Evolutionary conservation across 2,797 vertebrate species (phyloP).

Genomic region (Sparidentex hasta): DNA sequence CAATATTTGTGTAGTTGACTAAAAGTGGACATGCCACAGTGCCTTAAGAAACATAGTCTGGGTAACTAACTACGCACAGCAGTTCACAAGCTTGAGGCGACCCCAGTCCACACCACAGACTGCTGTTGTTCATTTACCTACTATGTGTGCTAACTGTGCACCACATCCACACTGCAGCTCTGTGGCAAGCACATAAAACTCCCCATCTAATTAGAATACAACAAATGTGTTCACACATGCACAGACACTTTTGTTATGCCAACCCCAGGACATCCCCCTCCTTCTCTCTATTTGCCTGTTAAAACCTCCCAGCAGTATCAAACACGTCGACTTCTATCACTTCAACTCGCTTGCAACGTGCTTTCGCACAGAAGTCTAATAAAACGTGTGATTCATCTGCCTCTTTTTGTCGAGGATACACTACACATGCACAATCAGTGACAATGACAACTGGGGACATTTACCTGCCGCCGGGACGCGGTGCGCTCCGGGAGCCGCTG

Average conservation of each 20-base stretch:
- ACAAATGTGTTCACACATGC: slow-evolving; percentile 61
- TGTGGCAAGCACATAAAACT: slow-evolving; percentile 56
- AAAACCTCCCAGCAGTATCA: slow-evolving; percentile 12
- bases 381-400: not conserved
- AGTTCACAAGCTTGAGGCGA: slow-evolving; percentile 53
- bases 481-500: slow-evolving; percentile 79
- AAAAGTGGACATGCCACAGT: slow-evolving; percentile 46
- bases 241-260: slow-evolving; percentile 57
- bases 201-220: slow-evolving; percentile 61
- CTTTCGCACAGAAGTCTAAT: slow-evolving; percentile 8
- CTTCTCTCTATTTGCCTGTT: slow-evolving; percentile 24
- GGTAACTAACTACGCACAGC: slow-evolving; percentile 44
- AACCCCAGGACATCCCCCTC: slow-evolving; percentile 34
- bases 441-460: slow-evolving; percentile 30
- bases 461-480: slow-evolving; percentile 86
- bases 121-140: slow-evolving; percentile 60
- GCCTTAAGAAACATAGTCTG: slow-evolving; percentile 45
- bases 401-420: not conserved
- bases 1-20: slow-evolving; percentile 60
- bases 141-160: slow-evolving; percentile 47
- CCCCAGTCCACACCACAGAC: slow-evolving; percentile 45
- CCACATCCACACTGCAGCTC: slow-evolving; percentile 49
- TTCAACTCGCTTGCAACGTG: slow-evolving; percentile 9
- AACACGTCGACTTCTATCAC: slow-evolving; percentile 42
- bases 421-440: slow-evolving; percentile 18